phyloP scores from a whole-genome alignment of 2,113 vertebrate species.

The Isurus oxyrinchus region DNA sequence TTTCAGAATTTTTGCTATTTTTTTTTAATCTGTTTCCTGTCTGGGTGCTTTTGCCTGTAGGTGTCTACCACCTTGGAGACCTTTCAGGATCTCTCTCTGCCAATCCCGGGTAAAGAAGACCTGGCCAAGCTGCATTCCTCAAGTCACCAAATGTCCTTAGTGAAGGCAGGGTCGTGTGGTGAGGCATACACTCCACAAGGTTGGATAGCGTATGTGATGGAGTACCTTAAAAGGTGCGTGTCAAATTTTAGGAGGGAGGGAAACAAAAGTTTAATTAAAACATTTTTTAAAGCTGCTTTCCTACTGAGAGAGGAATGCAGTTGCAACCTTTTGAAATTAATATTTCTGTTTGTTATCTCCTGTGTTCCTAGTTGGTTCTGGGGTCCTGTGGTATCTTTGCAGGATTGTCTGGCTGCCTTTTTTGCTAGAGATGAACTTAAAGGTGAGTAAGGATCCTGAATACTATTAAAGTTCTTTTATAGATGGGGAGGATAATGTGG shows the following conservation, averaged over 20 bases:
- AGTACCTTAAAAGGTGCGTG: slow-evolving; percentile 90
- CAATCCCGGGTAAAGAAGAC: slow-evolving; percentile 97
- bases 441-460: slow-evolving; percentile 61
- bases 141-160: slow-evolving; percentile 82
- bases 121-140: slow-evolving; percentile 93
- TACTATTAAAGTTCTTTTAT: background rate
- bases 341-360: slow-evolving; percentile 64
- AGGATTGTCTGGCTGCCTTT: slow-evolving; percentile 97
- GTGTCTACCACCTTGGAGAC: slow-evolving; percentile 94
- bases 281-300: slow-evolving; percentile 2
- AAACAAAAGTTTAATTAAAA: background rate
- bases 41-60: slow-evolving; percentile 49
- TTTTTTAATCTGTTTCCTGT: slow-evolving; percentile 2
- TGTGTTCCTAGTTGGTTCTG: slow-evolving; percentile 90
- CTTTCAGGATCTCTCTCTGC: slow-evolving; percentile 97
- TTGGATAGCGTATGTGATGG: slow-evolving; percentile 93
- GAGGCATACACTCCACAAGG: slow-evolving; percentile 92
- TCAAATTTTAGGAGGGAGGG: background rate
- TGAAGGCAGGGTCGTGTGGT: slow-evolving; percentile 90
- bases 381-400: slow-evolving; percentile 94
- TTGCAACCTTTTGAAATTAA: slow-evolving; percentile 57
- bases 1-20: background rate
- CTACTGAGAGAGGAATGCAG: slow-evolving; percentile 57
- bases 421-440: slow-evolving; percentile 96
- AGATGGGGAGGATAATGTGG: background rate